phyloP scores from a whole-genome alignment of 2,797 vertebrate species.

The Prunella strophiata region DNA sequence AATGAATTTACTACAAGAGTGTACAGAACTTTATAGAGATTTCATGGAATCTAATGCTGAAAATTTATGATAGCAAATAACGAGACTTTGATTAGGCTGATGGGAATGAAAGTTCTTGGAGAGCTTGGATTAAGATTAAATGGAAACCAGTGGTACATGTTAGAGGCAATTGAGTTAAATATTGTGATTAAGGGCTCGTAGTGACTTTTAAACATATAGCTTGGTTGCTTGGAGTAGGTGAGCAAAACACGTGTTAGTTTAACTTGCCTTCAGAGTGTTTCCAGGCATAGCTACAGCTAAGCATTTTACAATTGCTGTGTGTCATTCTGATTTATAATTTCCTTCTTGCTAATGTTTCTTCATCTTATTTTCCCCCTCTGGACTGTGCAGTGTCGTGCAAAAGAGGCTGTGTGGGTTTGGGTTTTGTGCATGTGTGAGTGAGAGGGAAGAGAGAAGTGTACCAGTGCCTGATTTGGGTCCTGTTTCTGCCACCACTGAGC shows the following conservation, averaged over 20 bases:
- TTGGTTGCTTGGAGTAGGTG: not conserved
- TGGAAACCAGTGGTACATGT: not conserved
- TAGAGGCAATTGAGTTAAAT: not conserved
- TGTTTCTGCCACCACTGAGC: accelerated
- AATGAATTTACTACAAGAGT: not conserved
- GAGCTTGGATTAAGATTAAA: not conserved
- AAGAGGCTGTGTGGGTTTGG: not conserved
- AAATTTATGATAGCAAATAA: not conserved
- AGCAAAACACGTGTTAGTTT: not conserved
- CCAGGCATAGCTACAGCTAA: not conserved
- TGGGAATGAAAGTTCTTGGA: not conserved
- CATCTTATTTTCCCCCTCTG: not conserved
- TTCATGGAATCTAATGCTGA: not conserved
- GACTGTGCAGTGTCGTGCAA: not conserved
- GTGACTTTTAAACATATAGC: not conserved
- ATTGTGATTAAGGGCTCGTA: not conserved
- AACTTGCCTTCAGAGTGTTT: not conserved
- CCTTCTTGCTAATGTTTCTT: not conserved
- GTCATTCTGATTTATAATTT: not conserved
- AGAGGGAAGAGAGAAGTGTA: not conserved
- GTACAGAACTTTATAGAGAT: not conserved
- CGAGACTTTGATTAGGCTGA: not conserved
- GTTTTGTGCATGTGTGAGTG: not conserved
- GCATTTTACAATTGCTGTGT: not conserved
- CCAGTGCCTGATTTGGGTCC: not conserved